Evolutionary conservation across 2,113 vertebrate species (phyloP), one percentile per base, ranked within the genome.

Genomic region (Hystrix cristata): DNA sequence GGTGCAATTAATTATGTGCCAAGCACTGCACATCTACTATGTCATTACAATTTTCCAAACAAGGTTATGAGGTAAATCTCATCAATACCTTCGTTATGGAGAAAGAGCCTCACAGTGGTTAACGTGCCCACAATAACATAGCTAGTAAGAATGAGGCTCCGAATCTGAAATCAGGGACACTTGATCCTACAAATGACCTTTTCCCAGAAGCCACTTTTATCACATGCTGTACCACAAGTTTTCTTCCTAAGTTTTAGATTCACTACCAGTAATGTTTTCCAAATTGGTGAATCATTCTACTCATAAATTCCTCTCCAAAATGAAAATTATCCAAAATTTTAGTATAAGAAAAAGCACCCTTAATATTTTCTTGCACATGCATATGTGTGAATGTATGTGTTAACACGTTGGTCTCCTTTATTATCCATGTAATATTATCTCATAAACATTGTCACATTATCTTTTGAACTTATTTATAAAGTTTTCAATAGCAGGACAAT

Each of bases 401-500:
- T 81, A 89, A 71, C 16, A 91, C 72, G 89, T 23, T 57, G 23
- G 43, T 46, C 19, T 92, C 60, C 15, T 85, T 86, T 94, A 15
- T 43, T 34, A 48, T 25, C 23, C 7, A 93, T 12, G 74, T 94
- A 91, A 90, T 82, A 92, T 53, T 69, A 71, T 95, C 81, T 59
- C 12, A 91, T 67, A 95, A 80, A 13, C 25, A 95, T 79, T 81
- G 18, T 91, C 18, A 9, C 5, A 88, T 87, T 87, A 76, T 43
- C 13, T 95, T 83, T 94, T 88, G 87, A 94, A 90, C 7, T 64
- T 74, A 82, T 90, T 92, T 93, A 89, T 27, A 80, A 95, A 83
- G 29, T 72, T 92, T 87, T 86, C 43, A 96, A 92, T 48, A 80
- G 2, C 5, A 78, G 8, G 7, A 95, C 46, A 96, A n/a, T 34